Evolutionary conservation across 2,113 vertebrate genomes (phyloP), one percentile per base, ranked within the genome.

Genomic region (Telmatochromis bifrenatus): DNA sequence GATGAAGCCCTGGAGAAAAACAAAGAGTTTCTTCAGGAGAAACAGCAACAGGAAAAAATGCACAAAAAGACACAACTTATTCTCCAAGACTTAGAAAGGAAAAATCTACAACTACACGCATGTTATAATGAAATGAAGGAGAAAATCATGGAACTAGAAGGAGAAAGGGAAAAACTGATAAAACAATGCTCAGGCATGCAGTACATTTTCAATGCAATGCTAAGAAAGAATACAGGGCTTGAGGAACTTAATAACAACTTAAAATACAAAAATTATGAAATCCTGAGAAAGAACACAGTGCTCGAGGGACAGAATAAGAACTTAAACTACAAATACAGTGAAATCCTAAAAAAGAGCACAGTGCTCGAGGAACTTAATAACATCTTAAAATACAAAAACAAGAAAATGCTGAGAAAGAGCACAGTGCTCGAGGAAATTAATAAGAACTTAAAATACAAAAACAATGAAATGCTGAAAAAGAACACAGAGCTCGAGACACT

Each of bases 351-450:
- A 1, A 51, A 9, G 47, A n/a, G 4, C 49, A 10, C 49, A 51
- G 49, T 0, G 5, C 47, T 49, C 1, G 2, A 17, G 45, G 45
- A 8, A 17, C 2, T 49, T 49, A 0, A 47, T 47, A 47, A 47
- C 14, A 47, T 0, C 2, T 15, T 17, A 47, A 47, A 17, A 17
- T 47, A 47, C 7, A 47, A 47, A 47, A 7, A 7, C 7, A 15
- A 4, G 3, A 15, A 47, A 47, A 45, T 45, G 1, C 42, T 15
- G 6, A 49, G 0, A 3, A n/a, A n/a, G n/a, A n/a, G n/a, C 39
- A 13, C 5, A 45, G 39, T 1, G 0, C 42, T 45, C 1, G 0
- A 7, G 42, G 42, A 15, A 45, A 0, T 47, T 47, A 0, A 2
- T 47, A 47, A 47, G 0, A 47, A 0, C 0, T 7, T 47, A 47